Evolutionary conservation across 2,888 invertebrate genomes (phyloP), one percentile per base, ranked within the genome.

Genomic region (Apodemia mormo): DNA sequence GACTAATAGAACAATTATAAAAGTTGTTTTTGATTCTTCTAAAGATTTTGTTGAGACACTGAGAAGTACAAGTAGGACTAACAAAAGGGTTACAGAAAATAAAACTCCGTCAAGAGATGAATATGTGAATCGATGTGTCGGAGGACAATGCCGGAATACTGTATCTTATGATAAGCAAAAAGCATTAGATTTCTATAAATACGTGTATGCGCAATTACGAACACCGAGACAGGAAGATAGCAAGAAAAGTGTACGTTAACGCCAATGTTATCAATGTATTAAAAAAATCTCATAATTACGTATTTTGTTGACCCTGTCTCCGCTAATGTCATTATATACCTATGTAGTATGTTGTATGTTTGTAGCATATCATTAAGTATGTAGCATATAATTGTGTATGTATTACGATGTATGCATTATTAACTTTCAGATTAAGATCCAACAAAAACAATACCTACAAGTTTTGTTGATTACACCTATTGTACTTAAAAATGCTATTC

Each of bases 111-210:
- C 81, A 0, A 85, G 75, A 43, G 86, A 86, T 49, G 89, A 86
- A 69, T 88, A 88, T 56, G 78, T 84, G 2, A 89, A 83, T 64
- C 83, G 81, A 2, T 92, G 92, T 72, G 82, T 87, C 0, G 90
- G 89, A 0, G 75, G 81, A 5, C 84, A 87, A 29, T 92, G 93
- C 71, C 82, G 87, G 22, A 89, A 85, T 68, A 89, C 85, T 66
- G 85, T 81, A 2, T 88, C 87, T 0, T 86, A 91, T 73, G 89
- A 93, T 72, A 87, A 79, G 70, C 92, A 92, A 74, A 92, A 89
- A 78, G 94, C 93, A 12, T 80, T 93, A 65, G 92, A 93, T 74
- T 93, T 93, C 77, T 94, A 94, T 76, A 94, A 91, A 81, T 93
- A 92, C 73, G 88, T 94, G 5, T 93, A 92, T 77, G 90, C 93